Evolutionary conservation across 1,140 invertebrate species (phyloP), one percentile per base, ranked within the genome.

Genomic region (Himalopsyche phryganea): DNA sequence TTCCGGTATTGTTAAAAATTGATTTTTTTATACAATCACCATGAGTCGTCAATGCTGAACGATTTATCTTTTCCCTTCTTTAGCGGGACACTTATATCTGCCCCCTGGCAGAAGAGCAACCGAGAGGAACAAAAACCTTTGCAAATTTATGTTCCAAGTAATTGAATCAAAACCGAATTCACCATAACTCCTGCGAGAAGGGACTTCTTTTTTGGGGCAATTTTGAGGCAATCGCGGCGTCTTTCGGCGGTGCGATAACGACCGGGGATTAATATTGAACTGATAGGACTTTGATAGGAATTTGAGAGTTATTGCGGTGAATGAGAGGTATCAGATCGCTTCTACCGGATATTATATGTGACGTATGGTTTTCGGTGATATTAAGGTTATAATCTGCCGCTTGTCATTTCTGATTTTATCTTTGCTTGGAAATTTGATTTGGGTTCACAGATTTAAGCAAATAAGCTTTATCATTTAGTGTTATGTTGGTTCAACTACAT

Each of bases 81-180:
- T 40, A 51, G 58, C 52, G 58, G 59, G 53, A 57, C 59, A 56
- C 60, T 42, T 42, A 36, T 46, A 56, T 54, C 48, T 46, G 50
- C 51, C 59, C 45, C 44, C 32, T 11, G 55, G 46, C 28, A 13
- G 54, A 33, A 32, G 19, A 15, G 32, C 38, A 28, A 9, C 23
- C 38, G 6, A 44, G 52, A 28, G 40, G 56, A 59, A 59, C 61
- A 63, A 63, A 62, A 63, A 63, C 61, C 61, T 59, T 63, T 46
- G 51, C 38, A 63, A 63, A 63, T 63, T 63, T 63, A 63, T 63
- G 52, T 63, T 35, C 17, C 56, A 38, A 50, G 61, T 63, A 63
- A 63, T 63, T 63, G 61, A 63, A 63, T 63, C 56, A 63, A 63
- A 63, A 63, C 61, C 61, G 60, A 62, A 49, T 55, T 53, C 44